Conservation (phyloP, 1,140 invertebrate species). For the Drosophila elegans region DNA sequence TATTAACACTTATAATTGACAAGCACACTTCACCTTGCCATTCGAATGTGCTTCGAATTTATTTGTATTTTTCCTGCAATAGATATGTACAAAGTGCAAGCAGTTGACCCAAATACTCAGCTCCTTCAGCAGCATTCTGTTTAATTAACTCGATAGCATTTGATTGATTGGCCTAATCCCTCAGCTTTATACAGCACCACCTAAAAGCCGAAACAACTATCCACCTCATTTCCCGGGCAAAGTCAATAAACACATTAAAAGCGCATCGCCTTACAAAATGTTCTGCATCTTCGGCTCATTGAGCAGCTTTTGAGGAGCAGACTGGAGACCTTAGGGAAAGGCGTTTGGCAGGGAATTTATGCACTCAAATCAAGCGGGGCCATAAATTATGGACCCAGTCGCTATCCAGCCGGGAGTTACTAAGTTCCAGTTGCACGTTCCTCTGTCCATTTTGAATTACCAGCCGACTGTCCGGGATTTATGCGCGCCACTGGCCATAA, state of each 20-base stretch:
- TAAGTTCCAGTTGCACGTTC: conserved; percentile 38
- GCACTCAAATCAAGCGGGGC: conserved; percentile 55
- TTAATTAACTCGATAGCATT: conserved; percentile 39
- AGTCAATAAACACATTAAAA: conserved; percentile 78
- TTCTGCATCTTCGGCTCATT: conserved; percentile 71
- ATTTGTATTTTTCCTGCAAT: conserved; percentile 38
- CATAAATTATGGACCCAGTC: conserved; percentile 66
- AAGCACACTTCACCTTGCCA: conserved; percentile 18
- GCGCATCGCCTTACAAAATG: conserved; percentile 50
- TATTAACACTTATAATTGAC: conserved; percentile 29
- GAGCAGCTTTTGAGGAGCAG: conserved; percentile 31
- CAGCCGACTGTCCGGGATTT: conserved; percentile 54
- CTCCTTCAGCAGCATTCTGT: conserved; percentile 19
- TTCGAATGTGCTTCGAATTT: conserved; percentile 17
- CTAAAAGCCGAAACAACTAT: background rate
- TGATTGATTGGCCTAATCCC: conserved; percentile 45
- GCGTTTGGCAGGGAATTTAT: conserved; percentile 21
- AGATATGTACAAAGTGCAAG: conserved; percentile 21
- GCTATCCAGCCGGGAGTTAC: conserved; percentile 43
- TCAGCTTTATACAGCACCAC: background rate
- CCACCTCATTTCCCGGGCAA: conserved; percentile 12
- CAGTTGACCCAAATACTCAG: conserved; percentile 25
- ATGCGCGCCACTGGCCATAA: conserved; percentile 68
- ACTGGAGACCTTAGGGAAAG: conserved; percentile 14
- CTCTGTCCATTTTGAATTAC: conserved; percentile 58